Conservation (phyloP, 2,888 invertebrate species). For the Drosophila falleni region DNA sequence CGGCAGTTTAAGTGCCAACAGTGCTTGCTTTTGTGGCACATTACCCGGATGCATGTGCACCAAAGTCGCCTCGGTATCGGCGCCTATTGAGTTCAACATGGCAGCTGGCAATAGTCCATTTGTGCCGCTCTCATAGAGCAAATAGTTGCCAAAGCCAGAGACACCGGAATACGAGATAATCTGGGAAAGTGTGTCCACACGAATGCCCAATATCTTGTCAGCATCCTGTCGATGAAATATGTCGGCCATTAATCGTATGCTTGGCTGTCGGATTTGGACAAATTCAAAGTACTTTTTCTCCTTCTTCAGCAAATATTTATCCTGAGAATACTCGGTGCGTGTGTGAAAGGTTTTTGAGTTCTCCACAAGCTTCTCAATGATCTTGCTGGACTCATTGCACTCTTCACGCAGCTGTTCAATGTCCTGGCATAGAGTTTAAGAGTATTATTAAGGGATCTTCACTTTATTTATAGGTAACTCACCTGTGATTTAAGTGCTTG, state of each 20-base stretch:
- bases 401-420: slow-evolving; percentile 92
- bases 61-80: slow-evolving; percentile 88
- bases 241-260: slow-evolving; percentile 92
- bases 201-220: slow-evolving; percentile 90
- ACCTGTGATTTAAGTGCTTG: slow-evolving; percentile 90
- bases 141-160: slow-evolving; percentile 90
- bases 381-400: slow-evolving; percentile 91
- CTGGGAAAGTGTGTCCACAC: slow-evolving; percentile 95
- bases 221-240: slow-evolving; percentile 94
- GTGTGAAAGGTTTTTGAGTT: slow-evolving; percentile 95
- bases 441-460: neutral
- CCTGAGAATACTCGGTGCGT: slow-evolving; percentile 97
- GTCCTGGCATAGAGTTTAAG: slow-evolving; percentile 86
- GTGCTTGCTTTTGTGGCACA: slow-evolving; percentile 91
- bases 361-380: slow-evolving; percentile 94
- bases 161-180: slow-evolving; percentile 93
- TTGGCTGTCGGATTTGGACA: slow-evolving; percentile 92
- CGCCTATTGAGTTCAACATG: slow-evolving; percentile 91
- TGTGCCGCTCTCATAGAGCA: slow-evolving; percentile 95
- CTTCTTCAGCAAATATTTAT: slow-evolving; percentile 98
- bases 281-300: slow-evolving; percentile 96
- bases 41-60: slow-evolving; percentile 93
- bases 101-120: slow-evolving; percentile 94
- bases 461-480: neutral
- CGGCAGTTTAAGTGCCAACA: slow-evolving; percentile 92